Percentiles rank a stretch among this genome's conserved stretches.
phyloP scores from a whole-genome alignment of 2,113 vertebrate genomes.

The Helogale parvula region DNA sequence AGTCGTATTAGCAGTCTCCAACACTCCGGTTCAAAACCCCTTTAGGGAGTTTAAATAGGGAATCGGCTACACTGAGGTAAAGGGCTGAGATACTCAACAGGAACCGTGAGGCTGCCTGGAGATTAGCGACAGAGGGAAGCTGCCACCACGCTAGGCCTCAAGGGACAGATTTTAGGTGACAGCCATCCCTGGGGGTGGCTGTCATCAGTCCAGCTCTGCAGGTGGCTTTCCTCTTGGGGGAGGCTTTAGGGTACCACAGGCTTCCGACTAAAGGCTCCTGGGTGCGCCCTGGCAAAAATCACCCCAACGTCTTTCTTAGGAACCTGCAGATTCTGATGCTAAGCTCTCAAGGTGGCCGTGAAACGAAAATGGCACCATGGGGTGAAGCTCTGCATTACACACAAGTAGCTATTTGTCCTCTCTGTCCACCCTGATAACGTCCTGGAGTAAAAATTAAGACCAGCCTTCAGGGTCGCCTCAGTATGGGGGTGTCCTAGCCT shows the following conservation, averaged over 20 bases:
- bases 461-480: not conserved
- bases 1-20: not conserved
- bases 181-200: not conserved
- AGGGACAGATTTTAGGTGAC: not conserved
- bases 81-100: not conserved
- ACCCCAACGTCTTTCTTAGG: not conserved
- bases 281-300: too few species aligned
- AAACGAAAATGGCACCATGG: not conserved
- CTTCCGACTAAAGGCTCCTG: not conserved
- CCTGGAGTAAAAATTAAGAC: not conserved
- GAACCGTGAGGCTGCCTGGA: not conserved
- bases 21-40: not conserved
- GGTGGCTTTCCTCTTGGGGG: not conserved
- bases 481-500: not conserved
- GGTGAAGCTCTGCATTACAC: rapidly evolving
- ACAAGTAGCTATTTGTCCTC: not conserved
- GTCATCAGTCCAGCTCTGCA: not conserved
- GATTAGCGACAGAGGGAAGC: not conserved
- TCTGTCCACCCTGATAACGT: not conserved
- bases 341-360: not conserved
- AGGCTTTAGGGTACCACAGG: not conserved
- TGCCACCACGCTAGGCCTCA: not conserved
- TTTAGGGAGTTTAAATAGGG: not conserved
- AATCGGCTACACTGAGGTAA: not conserved
- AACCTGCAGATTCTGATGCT: not conserved